phyloP scores from a whole-genome alignment of 2,888 invertebrate species.

The Poecilus cupreus region DNA sequence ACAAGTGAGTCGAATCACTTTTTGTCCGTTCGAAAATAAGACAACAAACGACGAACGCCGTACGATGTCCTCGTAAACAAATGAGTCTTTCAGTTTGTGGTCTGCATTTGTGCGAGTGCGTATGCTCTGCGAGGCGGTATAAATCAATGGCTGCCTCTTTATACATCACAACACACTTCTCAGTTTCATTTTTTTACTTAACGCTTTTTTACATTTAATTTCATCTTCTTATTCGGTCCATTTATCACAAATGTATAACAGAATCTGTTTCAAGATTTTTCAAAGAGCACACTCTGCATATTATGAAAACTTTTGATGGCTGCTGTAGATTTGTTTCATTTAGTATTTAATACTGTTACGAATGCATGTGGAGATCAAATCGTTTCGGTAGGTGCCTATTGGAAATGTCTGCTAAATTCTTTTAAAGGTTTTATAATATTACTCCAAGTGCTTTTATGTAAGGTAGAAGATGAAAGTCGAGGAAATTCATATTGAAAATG shows the following conservation, averaged over 20 bases:
- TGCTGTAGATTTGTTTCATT: slow-evolving; percentile 9
- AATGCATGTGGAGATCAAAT: neutral
- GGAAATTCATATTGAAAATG: slow-evolving; percentile 3
- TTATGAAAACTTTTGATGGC: slow-evolving; percentile 21
- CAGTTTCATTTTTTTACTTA: slow-evolving; percentile 42
- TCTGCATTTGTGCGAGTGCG: slow-evolving; percentile 9
- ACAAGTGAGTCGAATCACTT: slow-evolving; percentile 5
- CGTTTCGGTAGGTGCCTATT: neutral
- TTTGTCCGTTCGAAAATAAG: slow-evolving; percentile 32
- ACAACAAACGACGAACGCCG: slow-evolving; percentile 17
- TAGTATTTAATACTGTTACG: neutral
- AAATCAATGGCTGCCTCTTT: slow-evolving; percentile 53
- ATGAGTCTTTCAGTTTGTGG: slow-evolving; percentile 38
- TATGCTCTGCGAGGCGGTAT: slow-evolving; percentile 29
- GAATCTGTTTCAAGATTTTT: slow-evolving; percentile 18
- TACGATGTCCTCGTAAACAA: slow-evolving; percentile 47
- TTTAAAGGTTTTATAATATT: slow-evolving; percentile 6
- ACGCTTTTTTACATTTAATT: slow-evolving; percentile 55
- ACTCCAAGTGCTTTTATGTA: neutral
- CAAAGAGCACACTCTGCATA: neutral
- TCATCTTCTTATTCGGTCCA: slow-evolving; percentile 47
- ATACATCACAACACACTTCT: slow-evolving; percentile 46
- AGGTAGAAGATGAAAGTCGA: neutral
- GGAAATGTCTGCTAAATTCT: slow-evolving; percentile 1
- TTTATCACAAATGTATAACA: slow-evolving; percentile 51